Conservation (phyloP, 1,140 invertebrate genomes). For the Calycopis cecrops region DNA sequence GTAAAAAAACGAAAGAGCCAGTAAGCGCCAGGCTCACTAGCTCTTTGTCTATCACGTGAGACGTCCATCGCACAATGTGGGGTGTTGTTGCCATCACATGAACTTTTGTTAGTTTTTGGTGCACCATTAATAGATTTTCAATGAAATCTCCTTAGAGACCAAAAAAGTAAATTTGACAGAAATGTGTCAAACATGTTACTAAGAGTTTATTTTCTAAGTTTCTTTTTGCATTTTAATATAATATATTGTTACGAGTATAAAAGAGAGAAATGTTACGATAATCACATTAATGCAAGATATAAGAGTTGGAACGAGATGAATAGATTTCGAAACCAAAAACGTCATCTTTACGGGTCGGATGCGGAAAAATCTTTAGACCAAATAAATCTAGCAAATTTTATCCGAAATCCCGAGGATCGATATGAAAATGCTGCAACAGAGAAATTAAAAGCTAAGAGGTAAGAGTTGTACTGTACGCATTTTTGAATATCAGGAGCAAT, state of each 20-base stretch:
- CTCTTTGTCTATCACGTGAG: too few relatives aligned
- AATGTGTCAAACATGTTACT: background rate
- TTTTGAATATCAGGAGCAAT: too few relatives aligned
- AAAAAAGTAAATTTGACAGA: background rate
- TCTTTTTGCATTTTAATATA: background rate
- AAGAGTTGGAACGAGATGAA: background rate
- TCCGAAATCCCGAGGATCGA: constrained; percentile 28
- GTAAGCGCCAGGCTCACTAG: too few relatives aligned
- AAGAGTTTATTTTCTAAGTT: background rate
- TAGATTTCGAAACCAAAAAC: background rate
- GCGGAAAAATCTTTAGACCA: constrained; percentile 24
- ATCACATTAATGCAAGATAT: background rate
- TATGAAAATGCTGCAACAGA: constrained; percentile 7
- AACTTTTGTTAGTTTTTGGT: too few relatives aligned
- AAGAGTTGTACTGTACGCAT: too few relatives aligned
- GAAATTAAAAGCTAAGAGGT: too few relatives aligned
- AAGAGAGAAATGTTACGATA: background rate
- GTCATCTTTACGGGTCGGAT: constrained; percentile 7
- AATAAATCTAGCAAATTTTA: constrained; percentile 38
- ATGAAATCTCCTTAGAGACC: too few relatives aligned
- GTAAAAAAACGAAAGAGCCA: too few relatives aligned
- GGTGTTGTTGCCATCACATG: too few relatives aligned
- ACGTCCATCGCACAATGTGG: too few relatives aligned
- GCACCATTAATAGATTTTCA: too few relatives aligned
- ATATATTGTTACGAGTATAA: constrained; percentile 7